Evolutionary conservation across 2,888 invertebrate genomes (phyloP).

Genomic region (Marronus borbonicus): DNA sequence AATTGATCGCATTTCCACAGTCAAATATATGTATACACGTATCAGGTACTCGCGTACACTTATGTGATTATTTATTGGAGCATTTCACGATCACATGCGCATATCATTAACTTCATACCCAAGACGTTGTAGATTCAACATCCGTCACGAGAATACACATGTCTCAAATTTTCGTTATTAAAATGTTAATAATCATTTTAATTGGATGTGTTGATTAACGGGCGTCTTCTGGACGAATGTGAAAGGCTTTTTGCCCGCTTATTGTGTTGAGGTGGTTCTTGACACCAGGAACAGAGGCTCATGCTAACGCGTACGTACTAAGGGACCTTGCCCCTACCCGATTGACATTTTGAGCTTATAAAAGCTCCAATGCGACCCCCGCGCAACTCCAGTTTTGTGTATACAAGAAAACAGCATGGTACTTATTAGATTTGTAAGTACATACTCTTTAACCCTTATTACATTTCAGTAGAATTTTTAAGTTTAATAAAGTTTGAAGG

Average conservation of each 20-base stretch:
- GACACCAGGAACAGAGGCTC: conserved; percentile 60
- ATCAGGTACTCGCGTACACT: neutral
- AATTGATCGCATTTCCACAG: conserved; percentile 33
- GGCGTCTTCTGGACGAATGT: conserved; percentile 15
- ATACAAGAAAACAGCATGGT: conserved; percentile 65
- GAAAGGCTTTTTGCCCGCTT: conserved; percentile 46
- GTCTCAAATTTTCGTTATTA: neutral
- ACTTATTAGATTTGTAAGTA: conserved; percentile 68
- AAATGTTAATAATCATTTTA: conserved; percentile 7
- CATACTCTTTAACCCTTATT: conserved; percentile 45
- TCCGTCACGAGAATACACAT: neutral
- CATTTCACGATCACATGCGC: neutral
- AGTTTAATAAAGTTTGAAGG: too few relatives aligned
- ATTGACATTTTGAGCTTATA: conserved; percentile 65
- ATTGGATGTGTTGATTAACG: neutral
- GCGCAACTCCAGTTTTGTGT: conserved; percentile 69
- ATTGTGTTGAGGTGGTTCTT: conserved; percentile 25
- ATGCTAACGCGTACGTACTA: conserved; percentile 51
- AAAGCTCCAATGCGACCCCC: conserved; percentile 67
- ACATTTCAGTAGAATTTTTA: conserved; percentile 1
- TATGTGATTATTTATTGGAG: conserved; percentile 13
- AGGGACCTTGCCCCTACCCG: conserved; percentile 69
- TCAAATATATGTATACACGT: conserved; percentile 18
- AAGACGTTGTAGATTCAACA: neutral
- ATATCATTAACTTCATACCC: neutral